These are phyloP conservation scores for Bothrops jararaca DNA, from an alignment of 2,113 vertebrate genomes.

Conservation along the genomic window DNA sequence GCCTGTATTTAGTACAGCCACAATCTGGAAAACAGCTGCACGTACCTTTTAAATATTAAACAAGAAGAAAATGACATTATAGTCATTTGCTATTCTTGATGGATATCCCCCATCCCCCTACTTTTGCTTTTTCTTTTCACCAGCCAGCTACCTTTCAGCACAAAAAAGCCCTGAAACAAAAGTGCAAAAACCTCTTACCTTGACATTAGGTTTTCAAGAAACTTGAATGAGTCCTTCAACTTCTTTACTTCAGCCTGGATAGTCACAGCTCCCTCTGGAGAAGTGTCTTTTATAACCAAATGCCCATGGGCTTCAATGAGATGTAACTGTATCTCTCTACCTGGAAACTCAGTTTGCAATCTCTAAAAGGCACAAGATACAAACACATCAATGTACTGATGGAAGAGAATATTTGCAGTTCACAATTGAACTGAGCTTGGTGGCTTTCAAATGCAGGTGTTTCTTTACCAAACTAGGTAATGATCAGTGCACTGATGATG, in stretches of 20 bases:
- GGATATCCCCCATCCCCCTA: neutral
- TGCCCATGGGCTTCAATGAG: conserved; percentile 74
- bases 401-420: neutral
- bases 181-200: conserved; percentile 42
- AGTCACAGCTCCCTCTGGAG: conserved; percentile 75
- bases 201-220: conserved; percentile 48
- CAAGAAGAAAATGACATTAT: neutral
- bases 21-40: neutral
- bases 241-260: conserved; percentile 75
- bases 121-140: neutral
- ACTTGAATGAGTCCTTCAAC: conserved; percentile 70
- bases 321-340: conserved; percentile 83
- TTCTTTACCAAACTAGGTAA: neutral
- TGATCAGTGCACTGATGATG: neutral
- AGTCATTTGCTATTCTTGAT: neutral
- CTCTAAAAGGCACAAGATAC: conserved; percentile 65
- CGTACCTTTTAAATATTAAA: neutral
- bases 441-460: neutral
- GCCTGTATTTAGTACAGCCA: neutral
- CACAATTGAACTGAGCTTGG: neutral
- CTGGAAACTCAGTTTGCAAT: conserved; percentile 79
- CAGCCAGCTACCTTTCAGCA: neutral
- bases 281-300: conserved; percentile 76
- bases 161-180: neutral
- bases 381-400: neutral